A percentile compares a stretch with the other conserved stretches of the same genome.
phyloP scores from a whole-genome alignment of 1,140 invertebrate genomes.

The Probaryconus sp. region DNA sequence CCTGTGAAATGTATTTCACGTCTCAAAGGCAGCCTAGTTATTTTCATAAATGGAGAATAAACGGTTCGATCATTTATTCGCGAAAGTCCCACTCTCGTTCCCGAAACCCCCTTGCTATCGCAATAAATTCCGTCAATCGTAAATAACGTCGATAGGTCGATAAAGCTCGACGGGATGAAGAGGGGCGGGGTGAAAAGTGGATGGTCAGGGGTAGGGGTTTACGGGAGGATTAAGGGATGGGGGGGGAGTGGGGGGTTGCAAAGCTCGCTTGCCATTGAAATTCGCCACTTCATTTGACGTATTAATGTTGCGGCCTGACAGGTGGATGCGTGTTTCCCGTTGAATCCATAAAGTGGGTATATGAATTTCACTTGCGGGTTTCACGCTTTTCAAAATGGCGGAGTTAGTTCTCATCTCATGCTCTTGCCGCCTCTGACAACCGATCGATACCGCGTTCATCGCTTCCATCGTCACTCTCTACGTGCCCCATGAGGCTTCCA shows the following conservation, averaged over 20 bases:
- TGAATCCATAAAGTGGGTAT: constrained; percentile 56
- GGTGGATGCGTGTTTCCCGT: constrained; percentile 45
- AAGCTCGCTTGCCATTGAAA: constrained; percentile 43
- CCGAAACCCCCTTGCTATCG: too few species aligned
- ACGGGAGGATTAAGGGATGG: too few species aligned
- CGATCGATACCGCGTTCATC: constrained; percentile 61
- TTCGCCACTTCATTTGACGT: constrained; percentile 59
- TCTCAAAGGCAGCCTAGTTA: constrained; percentile 15
- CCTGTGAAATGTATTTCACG: too few species aligned
- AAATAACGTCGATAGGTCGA: constrained; percentile 32
- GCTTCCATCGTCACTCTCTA: constrained; percentile 59
- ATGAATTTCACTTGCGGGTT: constrained; percentile 59
- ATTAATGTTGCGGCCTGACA: constrained; percentile 54
- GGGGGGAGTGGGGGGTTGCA: neutral
- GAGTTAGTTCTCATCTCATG: constrained; percentile 57
- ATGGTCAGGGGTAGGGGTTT: too few species aligned
- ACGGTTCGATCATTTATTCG: constrained; percentile 46
- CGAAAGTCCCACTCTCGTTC: too few species aligned
- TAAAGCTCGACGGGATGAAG: neutral
- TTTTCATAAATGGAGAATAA: constrained; percentile 52
- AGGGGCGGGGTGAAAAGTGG: too few species aligned
- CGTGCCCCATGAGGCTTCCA: constrained; percentile 46
- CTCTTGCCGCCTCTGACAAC: constrained; percentile 38
- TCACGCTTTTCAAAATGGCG: constrained; percentile 60
- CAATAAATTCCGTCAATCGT: constrained; percentile 38